Base-by-base conservation (phyloP, 1,140 invertebrate genomes). In the Aleiodes sp. region DNA sequence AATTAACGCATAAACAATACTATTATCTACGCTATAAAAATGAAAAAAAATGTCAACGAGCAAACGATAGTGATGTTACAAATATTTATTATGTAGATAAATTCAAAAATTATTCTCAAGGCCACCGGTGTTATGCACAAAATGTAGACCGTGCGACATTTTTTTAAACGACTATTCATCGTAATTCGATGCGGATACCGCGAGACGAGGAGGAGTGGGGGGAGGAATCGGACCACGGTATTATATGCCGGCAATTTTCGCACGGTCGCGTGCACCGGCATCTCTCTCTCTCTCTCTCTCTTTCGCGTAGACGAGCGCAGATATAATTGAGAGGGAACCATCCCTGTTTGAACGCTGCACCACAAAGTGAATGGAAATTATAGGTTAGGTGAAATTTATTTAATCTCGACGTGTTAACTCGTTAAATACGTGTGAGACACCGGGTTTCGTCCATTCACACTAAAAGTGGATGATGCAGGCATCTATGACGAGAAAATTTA, bases 231-330 rank as follows among this genome's bases (percentile, higher is more conserved):
- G 41, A 16, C n/a, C 10, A 46, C 19, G 8, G n/a, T 16, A 10
- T 26, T 24, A 9, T 52, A 52, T 16, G 21, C 21, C 21, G 37
- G 62, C 35, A 64, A 64, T 64, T 64, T 64, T 64, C 62, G 19
- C 62, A 64, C 62, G 35, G 9, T 64, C 21, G 62, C 62, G 37
- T 64, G 62, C 29, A 39, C 31, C 60, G 31, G 59, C 14, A 16
- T 33, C 31, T n/a, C n/a, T n/a, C n/a, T n/a, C n/a, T n/a, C n/a
- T n/a, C n/a, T n/a, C n/a, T n/a, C n/a, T n/a, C n/a, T n/a, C n/a
- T n/a, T n/a, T n/a, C n/a, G n/a, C n/a, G n/a, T n/a, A n/a, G n/a
- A n/a, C 35, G 28, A 7, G 24, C 31, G 16, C 60, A 39, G n/a
- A n/a, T n/a, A n/a, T n/a, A n/a, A n/a, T n/a, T n/a, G n/a, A n/a